Evolutionary conservation across 2,113 vertebrate genomes (phyloP), one percentile per base, ranked within the genome.

Genomic region (Aramus guarauna): DNA sequence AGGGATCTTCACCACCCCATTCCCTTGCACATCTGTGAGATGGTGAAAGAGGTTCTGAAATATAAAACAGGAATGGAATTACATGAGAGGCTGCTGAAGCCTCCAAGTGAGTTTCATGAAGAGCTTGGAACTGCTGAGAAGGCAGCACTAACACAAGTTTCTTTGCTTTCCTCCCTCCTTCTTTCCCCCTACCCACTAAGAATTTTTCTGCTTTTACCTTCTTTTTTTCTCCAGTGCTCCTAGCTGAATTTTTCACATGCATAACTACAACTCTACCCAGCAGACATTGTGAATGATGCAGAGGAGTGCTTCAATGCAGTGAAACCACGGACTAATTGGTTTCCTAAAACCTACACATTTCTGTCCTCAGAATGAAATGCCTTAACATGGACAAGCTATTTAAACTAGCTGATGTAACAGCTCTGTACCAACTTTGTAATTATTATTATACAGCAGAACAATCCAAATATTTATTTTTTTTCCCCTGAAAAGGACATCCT

Each of bases 31-130:
- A 62, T 99, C 99, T 14, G 99, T 99, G 63, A 98, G 98, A 97
- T 99, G 98, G 97, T 99, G 99, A 97, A 99, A 99, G 89, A 99
- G 98, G 95, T 99, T 99, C 99, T 99, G 96, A 68, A 94, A 90
- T 13, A 55, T 36, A 93, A 91, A 92, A 88, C 23, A 97, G 53
- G 63, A 80, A 12, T 68, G 6, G 43, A 43, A 32, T 52, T 29
- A 17, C 7, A 39, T 3, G 5, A 39, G n/a, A 88, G 36, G 23
- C 15, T 80, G 43, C 24, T 84, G 62, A 92, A 75, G n/a, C 7
- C 3, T 14, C 17, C 24, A 68, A 47, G 9, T 23, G 52, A 64
- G 14, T 52, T 81, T 62, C 47, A 23, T 36, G 22, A 87, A 86
- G 41, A 69, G 23, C 3, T 1, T 73, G 69, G 23, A 85, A 85